Base-by-base conservation (phyloP, 2,888 invertebrate species). In the Polymixis lichenea region DNA sequence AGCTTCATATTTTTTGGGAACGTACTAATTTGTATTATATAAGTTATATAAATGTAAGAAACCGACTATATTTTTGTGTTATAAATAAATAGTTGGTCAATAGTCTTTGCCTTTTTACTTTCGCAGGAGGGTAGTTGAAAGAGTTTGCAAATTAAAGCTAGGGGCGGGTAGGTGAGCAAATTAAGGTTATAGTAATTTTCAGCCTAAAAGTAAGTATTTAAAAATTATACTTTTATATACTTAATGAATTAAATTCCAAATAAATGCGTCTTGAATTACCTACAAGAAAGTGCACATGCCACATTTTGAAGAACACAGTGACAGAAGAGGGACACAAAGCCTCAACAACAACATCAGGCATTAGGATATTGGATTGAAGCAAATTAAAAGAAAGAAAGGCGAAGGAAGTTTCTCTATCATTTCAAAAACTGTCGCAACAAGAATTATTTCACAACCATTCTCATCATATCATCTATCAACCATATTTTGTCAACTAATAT, bases 371-470 rank as follows among this genome's bases (percentile, higher is more conserved):
- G 49, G 58, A 43, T 19, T 22, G 15, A 70, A 74, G 75, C 67
- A 22, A 73, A 56, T 55, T 46, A 32, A 62, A 51, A 51, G 5
- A 72, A 56, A 66, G 17, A 38, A 72, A 49, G 43, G 72, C 72
- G 64, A 43, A 78, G 65, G 77, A 86, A 82, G 78, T 80, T 82
- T 78, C 80, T 86, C 81, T 69, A 77, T 80, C 17, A 80, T 80
- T 60, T 83, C 84, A 78, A 87, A 88, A 92, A 91, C 89, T 90
- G 92, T 89, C 86, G 91, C 92, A 94, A 94, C 94, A 94, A 93
- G 92, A 93, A 92, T 90, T 91, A 91, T 90, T 91, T 93, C 95
- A 95, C 94, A 95, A 95, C 95, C 95, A 91, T 94, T 91, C 93
- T 86, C 90, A 87, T 91, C 92, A 88, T 60, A 22, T 32, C 90